Evolutionary conservation across 2,888 invertebrate species (phyloP).

Genomic region (Oscheius myriophilus): DNA sequence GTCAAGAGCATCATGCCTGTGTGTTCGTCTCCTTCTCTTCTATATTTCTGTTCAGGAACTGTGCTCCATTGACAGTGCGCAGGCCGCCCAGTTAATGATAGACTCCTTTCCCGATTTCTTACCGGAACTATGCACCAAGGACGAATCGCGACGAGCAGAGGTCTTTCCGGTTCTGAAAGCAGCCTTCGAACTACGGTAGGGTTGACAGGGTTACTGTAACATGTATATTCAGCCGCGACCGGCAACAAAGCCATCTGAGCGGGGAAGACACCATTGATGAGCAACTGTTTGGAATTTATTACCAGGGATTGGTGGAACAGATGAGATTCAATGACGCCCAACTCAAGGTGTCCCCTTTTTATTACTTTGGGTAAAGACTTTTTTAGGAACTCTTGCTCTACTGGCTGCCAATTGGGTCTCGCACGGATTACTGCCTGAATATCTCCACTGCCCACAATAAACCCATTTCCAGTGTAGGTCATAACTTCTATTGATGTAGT

Average conservation of each 20-base stretch:
- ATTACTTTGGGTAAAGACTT: neutral
- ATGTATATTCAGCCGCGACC: slow-evolving; percentile 33
- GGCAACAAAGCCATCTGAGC: slow-evolving; percentile 45
- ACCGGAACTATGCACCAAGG: neutral
- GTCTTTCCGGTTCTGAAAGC: slow-evolving; percentile 7
- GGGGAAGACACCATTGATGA: slow-evolving; percentile 64
- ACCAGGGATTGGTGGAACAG: slow-evolving; percentile 6
- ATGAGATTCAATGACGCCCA: neutral
- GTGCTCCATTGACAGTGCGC: slow-evolving; percentile 2
- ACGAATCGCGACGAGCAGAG: neutral
- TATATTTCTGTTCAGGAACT: slow-evolving; percentile 9
- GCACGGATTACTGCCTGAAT: slow-evolving; percentile 62
- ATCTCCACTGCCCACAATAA: slow-evolving; percentile 37
- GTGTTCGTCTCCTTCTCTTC: neutral
- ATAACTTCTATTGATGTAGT: neutral
- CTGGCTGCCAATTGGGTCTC: slow-evolving; percentile 62
- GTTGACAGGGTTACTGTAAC: neutral
- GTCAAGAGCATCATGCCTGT: slow-evolving; percentile 22
- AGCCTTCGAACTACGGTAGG: slow-evolving; percentile 20
- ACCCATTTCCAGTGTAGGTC: slow-evolving; percentile 12
- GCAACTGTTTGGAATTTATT: slow-evolving; percentile 48
- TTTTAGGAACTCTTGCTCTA: slow-evolving; percentile 42
- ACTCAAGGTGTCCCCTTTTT: too few species aligned
- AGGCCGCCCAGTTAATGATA: slow-evolving; percentile 18
- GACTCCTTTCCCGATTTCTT: slow-evolving; percentile 28